Evolutionary conservation across 2,888 invertebrate genomes (phyloP), one percentile per base, ranked within the genome.

Genomic region (Mactromeris polynyma): DNA sequence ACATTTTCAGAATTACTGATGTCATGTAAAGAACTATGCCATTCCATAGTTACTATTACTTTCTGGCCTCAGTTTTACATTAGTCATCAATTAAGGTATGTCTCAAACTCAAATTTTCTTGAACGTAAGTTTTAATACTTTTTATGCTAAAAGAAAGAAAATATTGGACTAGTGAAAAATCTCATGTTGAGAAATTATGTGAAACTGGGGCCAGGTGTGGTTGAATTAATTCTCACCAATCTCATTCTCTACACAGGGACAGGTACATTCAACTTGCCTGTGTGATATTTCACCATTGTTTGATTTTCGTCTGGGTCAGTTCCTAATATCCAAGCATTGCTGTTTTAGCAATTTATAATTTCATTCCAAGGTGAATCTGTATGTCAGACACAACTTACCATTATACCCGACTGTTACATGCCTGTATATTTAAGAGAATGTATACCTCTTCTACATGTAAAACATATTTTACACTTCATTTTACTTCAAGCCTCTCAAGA

Each of bases 401-500:
- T 64, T n/a, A 26, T 64, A 64, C 11, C n/a, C 11, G 7, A 64
- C n/a, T 26, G 58, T 11, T 64, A 64, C 11, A 26, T 64, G n/a
- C 58, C 26, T 64, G 58, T 64, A 64, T 64, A 19, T 51, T 51
- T 51, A 17, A 64, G 58, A 64, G n/a, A 64, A 64, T 26, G 58
- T 64, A 64, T n/a, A 64, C 9, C 58, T 64, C 58, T 7, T 64
- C 9, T 64, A 64, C 58, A 64, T 64, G 58, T 64, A 64, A 26
- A 26, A 64, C 58, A 64, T 64, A 64, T 64, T 64, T 26, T 64
- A 64, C 26, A 26, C 58, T 64, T 64, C 26, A 64, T 4, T 64
- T 64, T 64, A 64, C 58, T 64, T 64, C 26, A 64, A 64, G 58
- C 58, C 58, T 64, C 58, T 64, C n/a, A 64, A 64, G 58, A 64